These are phyloP conservation scores for Quadroppia sp. DNA, from an alignment of 2,888 invertebrate genomes.

Conservation along the genomic window DNA sequence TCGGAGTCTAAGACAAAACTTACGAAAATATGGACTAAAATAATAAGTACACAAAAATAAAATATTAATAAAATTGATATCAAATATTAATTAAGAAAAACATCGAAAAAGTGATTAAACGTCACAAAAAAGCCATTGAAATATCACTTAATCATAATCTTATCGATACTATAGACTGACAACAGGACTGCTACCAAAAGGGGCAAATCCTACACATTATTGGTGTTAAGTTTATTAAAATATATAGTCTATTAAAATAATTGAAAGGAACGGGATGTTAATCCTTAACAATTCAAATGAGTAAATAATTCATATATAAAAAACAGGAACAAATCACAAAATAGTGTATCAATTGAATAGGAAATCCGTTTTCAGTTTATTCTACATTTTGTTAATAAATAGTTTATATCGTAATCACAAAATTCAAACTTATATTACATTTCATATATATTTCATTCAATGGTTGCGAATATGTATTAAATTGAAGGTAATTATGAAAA, in stretches of 20 bases:
- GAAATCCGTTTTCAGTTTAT: slow-evolving; percentile 32
- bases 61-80: neutral
- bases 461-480: neutral
- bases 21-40: neutral
- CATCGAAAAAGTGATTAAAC: neutral
- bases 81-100: too few species aligned
- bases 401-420: neutral
- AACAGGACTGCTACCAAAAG: neutral
- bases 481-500: too few species aligned
- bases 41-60: neutral
- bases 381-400: neutral
- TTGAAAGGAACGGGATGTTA: slow-evolving; percentile 31
- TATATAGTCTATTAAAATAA: slow-evolving; percentile 20
- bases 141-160: neutral
- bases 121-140: neutral
- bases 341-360: slow-evolving; percentile 32
- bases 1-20: neutral
- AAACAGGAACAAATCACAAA: slow-evolving; percentile 33
- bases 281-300: slow-evolving; percentile 31
- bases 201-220: neutral
- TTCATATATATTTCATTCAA: neutral
- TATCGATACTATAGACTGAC: neutral
- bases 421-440: neutral
- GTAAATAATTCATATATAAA: neutral
- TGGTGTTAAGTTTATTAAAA: neutral